A percentile compares a stretch with the other conserved stretches of the same genome.
phyloP scores from a whole-genome alignment of 1,140 invertebrate genomes.

The Atta colombica region DNA sequence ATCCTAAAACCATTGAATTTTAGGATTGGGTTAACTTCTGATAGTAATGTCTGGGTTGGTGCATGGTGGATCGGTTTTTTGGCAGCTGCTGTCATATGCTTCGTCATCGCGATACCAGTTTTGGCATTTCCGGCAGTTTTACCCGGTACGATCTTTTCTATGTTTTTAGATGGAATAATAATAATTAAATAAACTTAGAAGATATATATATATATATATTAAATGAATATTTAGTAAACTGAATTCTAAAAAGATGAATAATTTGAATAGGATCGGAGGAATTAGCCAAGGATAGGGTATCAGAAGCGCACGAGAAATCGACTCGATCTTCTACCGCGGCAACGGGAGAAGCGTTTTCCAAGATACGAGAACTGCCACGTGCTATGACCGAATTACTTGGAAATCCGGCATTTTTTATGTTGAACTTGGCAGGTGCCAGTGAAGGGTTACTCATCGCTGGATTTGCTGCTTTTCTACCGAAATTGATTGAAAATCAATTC shows the following conservation, averaged over 20 bases:
- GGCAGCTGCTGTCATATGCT: conserved; percentile 89
- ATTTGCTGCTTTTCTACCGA: conserved; percentile 94
- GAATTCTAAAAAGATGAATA: not conserved
- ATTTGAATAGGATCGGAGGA: conserved; percentile 87
- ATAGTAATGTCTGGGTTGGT: conserved; percentile 93
- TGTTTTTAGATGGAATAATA: not conserved
- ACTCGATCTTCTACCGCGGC: conserved; percentile 71
- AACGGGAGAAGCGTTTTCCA: conserved; percentile 87
- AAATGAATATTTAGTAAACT: not conserved
- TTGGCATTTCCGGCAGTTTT: conserved; percentile 91
- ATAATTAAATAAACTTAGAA: not conserved
- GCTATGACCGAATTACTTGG: conserved; percentile 89
- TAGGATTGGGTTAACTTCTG: conserved; percentile 90
- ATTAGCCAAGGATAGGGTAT: conserved; percentile 89
- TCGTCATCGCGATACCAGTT: conserved; percentile 90
- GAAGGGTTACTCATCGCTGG: conserved; percentile 93
- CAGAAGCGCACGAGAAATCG: conserved; percentile 89
- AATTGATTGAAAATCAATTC: conserved; percentile 95
- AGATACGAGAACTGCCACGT: conserved; percentile 89
- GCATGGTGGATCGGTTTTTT: conserved; percentile 96
- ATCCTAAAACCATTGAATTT: conserved; percentile 31
- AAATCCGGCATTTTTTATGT: conserved; percentile 93
- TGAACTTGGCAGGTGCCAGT: conserved; percentile 92
- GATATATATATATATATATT: not conserved
- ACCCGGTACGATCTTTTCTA: conserved; percentile 86